Percentiles rank a stretch among this genome's conserved stretches.
Evolutionary conservation across 2,888 invertebrate genomes (phyloP).

Genomic region (Ophonus ardosiacus): DNA sequence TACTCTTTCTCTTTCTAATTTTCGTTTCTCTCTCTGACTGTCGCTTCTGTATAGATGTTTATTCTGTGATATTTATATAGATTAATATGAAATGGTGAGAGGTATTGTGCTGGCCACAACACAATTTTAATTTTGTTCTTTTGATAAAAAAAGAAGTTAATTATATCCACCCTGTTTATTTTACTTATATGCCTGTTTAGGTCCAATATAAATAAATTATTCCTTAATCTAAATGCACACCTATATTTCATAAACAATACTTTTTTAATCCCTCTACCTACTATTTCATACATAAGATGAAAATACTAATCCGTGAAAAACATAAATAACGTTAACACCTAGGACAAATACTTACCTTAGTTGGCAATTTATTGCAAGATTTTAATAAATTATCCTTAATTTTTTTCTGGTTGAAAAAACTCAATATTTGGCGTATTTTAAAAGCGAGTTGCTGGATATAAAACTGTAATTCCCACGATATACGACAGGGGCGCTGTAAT

Average conservation of each 20-base stretch:
- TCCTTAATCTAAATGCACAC: neutral
- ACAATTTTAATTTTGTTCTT: too few relatives aligned
- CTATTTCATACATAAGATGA: neutral
- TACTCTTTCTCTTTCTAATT: too few relatives aligned
- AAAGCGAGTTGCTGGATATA: neutral
- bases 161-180: neutral
- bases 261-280: neutral
- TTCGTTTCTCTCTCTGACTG: too few relatives aligned
- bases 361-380: neutral
- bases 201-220: neutral
- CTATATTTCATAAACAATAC: neutral
- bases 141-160: too few relatives aligned
- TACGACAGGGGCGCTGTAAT: neutral
- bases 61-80: too few relatives aligned
- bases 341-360: neutral
- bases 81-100: too few relatives aligned
- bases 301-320: neutral
- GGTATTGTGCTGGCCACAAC: too few relatives aligned
- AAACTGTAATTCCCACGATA: constrained; percentile 2
- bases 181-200: neutral
- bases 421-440: neutral
- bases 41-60: too few relatives aligned
- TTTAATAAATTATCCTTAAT: neutral
- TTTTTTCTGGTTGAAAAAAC: neutral
- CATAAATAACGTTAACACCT: neutral